Evolutionary conservation across 1,140 invertebrate genomes (phyloP).

Genomic region (Thalassaphorura encarpata): DNA sequence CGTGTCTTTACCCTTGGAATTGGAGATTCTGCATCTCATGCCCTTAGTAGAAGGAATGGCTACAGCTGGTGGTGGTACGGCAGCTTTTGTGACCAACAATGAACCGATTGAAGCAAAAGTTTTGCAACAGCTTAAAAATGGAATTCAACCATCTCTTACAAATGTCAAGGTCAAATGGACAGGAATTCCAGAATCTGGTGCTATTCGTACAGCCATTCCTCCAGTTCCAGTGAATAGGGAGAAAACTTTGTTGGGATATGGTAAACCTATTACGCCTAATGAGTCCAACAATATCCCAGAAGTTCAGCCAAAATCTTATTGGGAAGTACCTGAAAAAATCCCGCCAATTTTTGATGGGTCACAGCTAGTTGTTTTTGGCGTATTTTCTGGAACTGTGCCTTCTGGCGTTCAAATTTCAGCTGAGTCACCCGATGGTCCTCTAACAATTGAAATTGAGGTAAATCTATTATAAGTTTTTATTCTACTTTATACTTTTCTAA

Average conservation of each 20-base stretch:
- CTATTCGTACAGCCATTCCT: too few species aligned
- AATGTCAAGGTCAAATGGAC: slow-evolving; percentile 16
- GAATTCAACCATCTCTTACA: slow-evolving; percentile 36
- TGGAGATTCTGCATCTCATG: slow-evolving; percentile 36
- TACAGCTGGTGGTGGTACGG: slow-evolving; percentile 36
- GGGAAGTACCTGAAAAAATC: slow-evolving; percentile 20
- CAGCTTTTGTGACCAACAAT: slow-evolving; percentile 36
- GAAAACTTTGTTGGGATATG: slow-evolving; percentile 26
- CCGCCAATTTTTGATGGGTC: slow-evolving; percentile 30
- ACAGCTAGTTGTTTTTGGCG: slow-evolving; percentile 23
- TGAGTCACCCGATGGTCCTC: slow-evolving; percentile 26
- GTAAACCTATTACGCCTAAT: slow-evolving; percentile 14
- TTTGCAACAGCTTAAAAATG: slow-evolving; percentile 35
- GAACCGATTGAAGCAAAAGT: slow-evolving; percentile 37
- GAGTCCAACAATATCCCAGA: too few species aligned
- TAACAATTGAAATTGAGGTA: slow-evolving; percentile 11
- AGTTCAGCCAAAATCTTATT: background rate
- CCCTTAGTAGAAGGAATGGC: slow-evolving; percentile 39
- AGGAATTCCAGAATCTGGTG: background rate
- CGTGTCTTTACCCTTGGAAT: slow-evolving; percentile 38
- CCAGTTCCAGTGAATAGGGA: slow-evolving; percentile 9
- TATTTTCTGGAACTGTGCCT: slow-evolving; percentile 15
- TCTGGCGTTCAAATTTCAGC: slow-evolving; percentile 17
- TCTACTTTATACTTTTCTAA: too few species aligned
- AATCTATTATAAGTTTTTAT: too few species aligned